Evolutionary conservation across 2,888 invertebrate species (phyloP).

Genomic region (Ophraella communa): DNA sequence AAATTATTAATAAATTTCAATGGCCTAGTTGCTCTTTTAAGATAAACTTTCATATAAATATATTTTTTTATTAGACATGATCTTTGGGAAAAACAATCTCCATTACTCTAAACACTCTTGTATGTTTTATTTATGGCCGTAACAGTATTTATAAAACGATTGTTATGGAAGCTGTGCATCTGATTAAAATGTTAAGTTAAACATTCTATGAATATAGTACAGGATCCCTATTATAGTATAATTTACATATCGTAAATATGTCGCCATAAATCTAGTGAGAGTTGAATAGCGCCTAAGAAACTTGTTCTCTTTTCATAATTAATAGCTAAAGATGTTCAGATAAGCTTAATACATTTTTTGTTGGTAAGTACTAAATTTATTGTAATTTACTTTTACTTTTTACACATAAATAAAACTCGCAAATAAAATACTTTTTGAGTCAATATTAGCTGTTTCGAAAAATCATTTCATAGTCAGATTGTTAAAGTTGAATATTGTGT

Average conservation of each 20-base stretch:
- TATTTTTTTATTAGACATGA: too few species aligned
- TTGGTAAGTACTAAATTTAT: not conserved
- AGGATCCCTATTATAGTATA: constrained; percentile 27
- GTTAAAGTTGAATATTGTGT: too few species aligned
- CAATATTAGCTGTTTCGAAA: too few species aligned
- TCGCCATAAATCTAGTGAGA: constrained; percentile 33
- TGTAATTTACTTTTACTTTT: not conserved
- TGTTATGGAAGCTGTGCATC: constrained; percentile 14
- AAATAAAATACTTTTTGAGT: too few species aligned
- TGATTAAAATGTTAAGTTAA: constrained; percentile 20
- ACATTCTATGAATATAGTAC: constrained; percentile 15
- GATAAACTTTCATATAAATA: too few species aligned
- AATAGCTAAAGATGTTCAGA: constrained; percentile 1
- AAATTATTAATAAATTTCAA: too few species aligned
- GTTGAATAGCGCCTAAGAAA: constrained; percentile 25
- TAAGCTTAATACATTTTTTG: not conserved
- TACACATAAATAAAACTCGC: not conserved
- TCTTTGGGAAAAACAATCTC: too few species aligned
- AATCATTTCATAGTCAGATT: too few species aligned
- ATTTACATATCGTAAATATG: constrained; percentile 42
- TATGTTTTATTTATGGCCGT: not conserved
- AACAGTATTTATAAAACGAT: not conserved
- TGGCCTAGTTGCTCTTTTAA: too few species aligned
- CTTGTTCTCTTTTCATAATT: constrained; percentile 34
- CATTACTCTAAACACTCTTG: too few species aligned